These are phyloP conservation scores for Drosophila novamexicana DNA, from an alignment of 1,140 invertebrate genomes.

Conservation along the genomic window DNA sequence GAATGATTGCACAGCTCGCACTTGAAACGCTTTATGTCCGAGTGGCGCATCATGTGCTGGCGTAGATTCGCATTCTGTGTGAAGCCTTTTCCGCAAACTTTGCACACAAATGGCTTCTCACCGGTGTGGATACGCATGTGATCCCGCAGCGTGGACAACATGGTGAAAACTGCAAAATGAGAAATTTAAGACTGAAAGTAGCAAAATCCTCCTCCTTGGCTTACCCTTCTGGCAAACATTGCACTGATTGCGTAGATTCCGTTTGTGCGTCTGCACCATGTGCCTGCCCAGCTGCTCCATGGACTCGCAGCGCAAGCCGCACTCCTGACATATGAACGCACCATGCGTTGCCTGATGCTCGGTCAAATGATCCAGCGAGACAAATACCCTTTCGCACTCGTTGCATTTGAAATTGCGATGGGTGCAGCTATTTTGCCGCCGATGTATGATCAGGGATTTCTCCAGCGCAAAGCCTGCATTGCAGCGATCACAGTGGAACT, in stretches of 20 bases:
- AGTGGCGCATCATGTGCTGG: conserved; percentile 86
- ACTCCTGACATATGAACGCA: conserved; percentile 72
- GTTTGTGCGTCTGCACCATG: conserved; percentile 85
- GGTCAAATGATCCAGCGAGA: conserved; percentile 84
- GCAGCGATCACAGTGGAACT: conserved; percentile 72
- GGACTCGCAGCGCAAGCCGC: conserved; percentile 73
- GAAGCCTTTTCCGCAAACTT: conserved; percentile 83
- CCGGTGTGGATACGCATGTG: conserved; percentile 84
- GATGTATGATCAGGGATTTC: conserved; percentile 67
- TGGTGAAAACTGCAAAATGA: conserved; percentile 83
- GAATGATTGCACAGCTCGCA: conserved; percentile 84
- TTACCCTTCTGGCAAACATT: conserved; percentile 86
- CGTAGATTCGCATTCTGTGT: conserved; percentile 86
- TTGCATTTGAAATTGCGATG: conserved; percentile 70
- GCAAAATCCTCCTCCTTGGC: not conserved
- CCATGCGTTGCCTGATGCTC: conserved; percentile 76
- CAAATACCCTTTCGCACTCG: conserved; percentile 85
- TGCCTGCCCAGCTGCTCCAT: conserved; percentile 84
- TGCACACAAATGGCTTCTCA: conserved; percentile 84
- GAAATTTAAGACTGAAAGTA: not conserved
- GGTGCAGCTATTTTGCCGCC: conserved; percentile 68
- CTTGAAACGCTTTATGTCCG: conserved; percentile 86
- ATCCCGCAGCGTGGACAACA: conserved; percentile 86
- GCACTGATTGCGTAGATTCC: conserved; percentile 86
- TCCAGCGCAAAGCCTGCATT: conserved; percentile 75